These are phyloP conservation scores for Rhizomys pruinosus DNA, from an alignment of 2,113 vertebrate species.

Conservation along the genomic window DNA sequence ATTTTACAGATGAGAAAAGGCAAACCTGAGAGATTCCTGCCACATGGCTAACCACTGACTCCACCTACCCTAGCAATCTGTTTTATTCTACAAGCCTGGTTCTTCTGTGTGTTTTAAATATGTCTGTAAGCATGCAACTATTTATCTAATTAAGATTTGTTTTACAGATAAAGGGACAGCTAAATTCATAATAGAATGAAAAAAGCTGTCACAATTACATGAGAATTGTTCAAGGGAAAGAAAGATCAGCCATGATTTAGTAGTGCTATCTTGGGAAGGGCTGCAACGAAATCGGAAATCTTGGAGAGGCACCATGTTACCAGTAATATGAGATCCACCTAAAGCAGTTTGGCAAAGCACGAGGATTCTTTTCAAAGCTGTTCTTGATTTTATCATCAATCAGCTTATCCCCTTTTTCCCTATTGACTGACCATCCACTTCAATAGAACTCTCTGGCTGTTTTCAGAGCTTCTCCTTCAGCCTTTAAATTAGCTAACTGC, in stretches of 20 bases:
- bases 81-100: background rate
- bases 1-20: constrained; percentile 46
- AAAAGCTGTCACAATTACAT: constrained; percentile 15
- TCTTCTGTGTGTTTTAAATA: background rate
- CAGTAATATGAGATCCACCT: constrained; percentile 8
- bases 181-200: background rate
- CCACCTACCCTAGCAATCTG: background rate
- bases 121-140: background rate
- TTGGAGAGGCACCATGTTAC: background rate
- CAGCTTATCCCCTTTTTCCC: constrained; percentile 48
- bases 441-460: constrained; percentile 63
- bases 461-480: constrained; percentile 69
- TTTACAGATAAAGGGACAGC: background rate
- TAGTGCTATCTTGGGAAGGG: background rate
- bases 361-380: constrained; percentile 48
- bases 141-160: constrained; percentile 27
- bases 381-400: constrained; percentile 66
- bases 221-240: constrained; percentile 37
- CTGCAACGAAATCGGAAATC: constrained; percentile 53
- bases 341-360: constrained; percentile 7
- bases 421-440: constrained; percentile 71
- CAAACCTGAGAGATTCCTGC: constrained; percentile 8
- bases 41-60: background rate
- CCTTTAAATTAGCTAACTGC: constrained; percentile 78
- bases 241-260: constrained; percentile 38